Conservation (phyloP, 2,888 invertebrate genomes). For the Pardosa pseudoannulata region DNA sequence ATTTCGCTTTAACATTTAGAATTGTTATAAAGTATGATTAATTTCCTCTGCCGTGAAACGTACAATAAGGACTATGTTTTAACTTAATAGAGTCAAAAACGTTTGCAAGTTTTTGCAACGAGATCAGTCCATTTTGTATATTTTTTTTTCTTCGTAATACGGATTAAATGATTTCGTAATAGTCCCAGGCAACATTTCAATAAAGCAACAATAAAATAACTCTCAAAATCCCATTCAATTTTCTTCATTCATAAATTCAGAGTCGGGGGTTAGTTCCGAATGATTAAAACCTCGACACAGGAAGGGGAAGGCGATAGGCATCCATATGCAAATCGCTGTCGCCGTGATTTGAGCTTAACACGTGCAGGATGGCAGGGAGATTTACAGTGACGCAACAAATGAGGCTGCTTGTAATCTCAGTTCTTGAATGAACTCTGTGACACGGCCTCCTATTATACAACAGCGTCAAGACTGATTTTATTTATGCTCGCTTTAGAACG, state of each 20-base stretch:
- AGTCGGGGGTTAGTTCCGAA: not conserved
- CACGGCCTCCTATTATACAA: conserved; percentile 30
- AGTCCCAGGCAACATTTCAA: not conserved
- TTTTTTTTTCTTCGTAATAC: not conserved
- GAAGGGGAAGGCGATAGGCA: not conserved
- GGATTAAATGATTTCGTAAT: conserved; percentile 10
- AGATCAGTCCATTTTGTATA: no score
- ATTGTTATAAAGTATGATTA: no score
- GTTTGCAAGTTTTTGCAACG: no score
- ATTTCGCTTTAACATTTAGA: no score
- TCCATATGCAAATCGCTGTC: conserved; percentile 26
- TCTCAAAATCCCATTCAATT: conserved; percentile 7
- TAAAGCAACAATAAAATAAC: not conserved
- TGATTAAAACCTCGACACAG: conserved; percentile 55
- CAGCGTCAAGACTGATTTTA: conserved; percentile 52
- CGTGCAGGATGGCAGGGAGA: conserved; percentile 9
- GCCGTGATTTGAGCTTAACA: not conserved
- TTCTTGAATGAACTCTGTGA: conserved; percentile 61
- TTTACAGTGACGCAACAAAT: conserved; percentile 59
- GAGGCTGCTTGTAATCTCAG: conserved; percentile 64
- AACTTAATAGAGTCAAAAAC: no score
- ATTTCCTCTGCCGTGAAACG: no score
- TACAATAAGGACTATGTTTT: no score
- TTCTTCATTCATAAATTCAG: not conserved
- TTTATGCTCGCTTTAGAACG: conserved; percentile 30